These are phyloP conservation scores for Urosaurus nigricauda DNA, from an alignment of 2,797 vertebrate species.

Conservation along the genomic window DNA sequence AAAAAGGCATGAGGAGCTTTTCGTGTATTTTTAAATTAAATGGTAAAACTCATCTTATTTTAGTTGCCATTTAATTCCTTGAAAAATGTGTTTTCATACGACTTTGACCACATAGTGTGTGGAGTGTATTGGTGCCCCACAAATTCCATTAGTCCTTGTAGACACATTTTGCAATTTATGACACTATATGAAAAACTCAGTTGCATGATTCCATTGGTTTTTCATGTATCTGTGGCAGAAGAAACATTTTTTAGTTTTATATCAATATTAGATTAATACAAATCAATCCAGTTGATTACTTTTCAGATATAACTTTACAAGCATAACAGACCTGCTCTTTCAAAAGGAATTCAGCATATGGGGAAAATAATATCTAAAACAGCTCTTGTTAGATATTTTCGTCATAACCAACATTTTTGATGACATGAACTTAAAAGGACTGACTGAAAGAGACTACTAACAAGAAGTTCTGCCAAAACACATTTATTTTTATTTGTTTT, in stretches of 20 bases:
- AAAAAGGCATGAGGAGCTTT: not conserved
- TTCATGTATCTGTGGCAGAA: not conserved
- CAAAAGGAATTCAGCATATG: not conserved
- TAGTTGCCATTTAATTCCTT: not conserved
- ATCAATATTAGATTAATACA: not conserved
- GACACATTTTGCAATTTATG: not conserved
- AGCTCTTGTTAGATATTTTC: not conserved
- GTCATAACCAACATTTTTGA: not conserved
- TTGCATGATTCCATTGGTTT: not conserved
- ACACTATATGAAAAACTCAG: not conserved
- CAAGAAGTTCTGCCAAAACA: not conserved
- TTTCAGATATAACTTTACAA: not conserved
- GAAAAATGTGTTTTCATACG: not conserved
- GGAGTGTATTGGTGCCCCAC: not conserved
- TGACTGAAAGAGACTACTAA: not conserved
- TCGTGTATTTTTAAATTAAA: too few relatives aligned
- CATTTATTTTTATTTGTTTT: not conserved
- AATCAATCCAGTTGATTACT: not conserved
- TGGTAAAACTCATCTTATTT: not conserved
- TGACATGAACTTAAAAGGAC: not conserved
- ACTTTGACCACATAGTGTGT: not conserved
- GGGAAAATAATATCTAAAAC: not conserved
- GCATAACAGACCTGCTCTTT: not conserved
- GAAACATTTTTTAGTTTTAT: not conserved
- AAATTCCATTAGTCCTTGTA: not conserved